Conservation (phyloP, 2,113 vertebrate genomes). For the Pluvianellus socialis region DNA sequence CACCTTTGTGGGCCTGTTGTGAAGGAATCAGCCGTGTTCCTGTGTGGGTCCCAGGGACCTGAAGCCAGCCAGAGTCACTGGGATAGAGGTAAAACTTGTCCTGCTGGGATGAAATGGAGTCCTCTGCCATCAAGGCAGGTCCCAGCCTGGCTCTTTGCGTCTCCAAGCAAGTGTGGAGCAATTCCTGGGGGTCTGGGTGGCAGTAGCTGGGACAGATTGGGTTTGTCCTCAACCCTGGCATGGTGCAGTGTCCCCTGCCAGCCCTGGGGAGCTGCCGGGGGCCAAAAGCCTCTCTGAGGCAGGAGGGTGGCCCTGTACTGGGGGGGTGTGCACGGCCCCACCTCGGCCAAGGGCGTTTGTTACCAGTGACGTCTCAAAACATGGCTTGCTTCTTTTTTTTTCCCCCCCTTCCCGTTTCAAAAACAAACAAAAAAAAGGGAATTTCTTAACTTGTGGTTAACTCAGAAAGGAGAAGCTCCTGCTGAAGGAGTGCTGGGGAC, state of each 20-base stretch:
- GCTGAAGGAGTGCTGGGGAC: not conserved
- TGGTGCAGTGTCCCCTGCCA: not conserved
- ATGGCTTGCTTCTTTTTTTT: not conserved
- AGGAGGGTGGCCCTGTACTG: too few species aligned
- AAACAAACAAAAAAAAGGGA: conserved; percentile 46
- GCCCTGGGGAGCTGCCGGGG: not conserved
- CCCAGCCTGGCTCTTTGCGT: not conserved
- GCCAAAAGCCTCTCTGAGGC: not conserved
- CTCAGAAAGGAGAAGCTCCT: conserved; percentile 68
- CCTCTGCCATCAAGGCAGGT: not conserved
- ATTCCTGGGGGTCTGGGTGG: not conserved
- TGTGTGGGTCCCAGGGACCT: too few species aligned
- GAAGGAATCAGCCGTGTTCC: too few species aligned
- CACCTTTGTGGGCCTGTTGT: not conserved
- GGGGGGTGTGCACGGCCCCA: not conserved
- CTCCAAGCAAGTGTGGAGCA: fast-evolving
- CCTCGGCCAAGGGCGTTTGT: not conserved
- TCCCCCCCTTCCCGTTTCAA: not conserved
- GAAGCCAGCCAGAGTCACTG: not conserved
- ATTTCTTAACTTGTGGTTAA: conserved; percentile 68
- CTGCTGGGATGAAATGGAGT: not conserved
- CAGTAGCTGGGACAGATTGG: not conserved
- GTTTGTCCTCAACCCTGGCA: not conserved
- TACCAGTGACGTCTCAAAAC: not conserved
- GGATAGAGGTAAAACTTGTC: not conserved